Evolutionary conservation across 2,113 vertebrate species (phyloP).

Genomic region (Alces alces): DNA sequence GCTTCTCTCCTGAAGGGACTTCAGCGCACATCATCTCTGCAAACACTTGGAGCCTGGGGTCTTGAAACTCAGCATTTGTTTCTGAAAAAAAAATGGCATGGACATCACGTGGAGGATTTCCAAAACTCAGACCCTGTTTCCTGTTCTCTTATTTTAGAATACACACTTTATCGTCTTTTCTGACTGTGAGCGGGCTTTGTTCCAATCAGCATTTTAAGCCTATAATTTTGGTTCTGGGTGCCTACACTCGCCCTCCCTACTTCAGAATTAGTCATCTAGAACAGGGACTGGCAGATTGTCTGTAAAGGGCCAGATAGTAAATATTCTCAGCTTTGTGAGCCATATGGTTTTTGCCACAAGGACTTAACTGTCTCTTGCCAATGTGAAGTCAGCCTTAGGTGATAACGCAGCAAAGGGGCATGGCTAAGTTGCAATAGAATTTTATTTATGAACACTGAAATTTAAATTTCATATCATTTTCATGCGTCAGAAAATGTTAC

Average conservation of each 20-base stretch:
- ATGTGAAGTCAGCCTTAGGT: accelerated
- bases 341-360: accelerated
- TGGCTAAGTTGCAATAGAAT: neutral
- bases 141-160: neutral
- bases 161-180: neutral
- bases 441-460: neutral
- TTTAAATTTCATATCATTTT: neutral
- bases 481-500: neutral
- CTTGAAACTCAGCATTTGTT: neutral
- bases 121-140: neutral
- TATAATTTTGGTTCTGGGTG: neutral
- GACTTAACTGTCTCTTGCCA: accelerated
- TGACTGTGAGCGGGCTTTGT: neutral
- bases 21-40: neutral
- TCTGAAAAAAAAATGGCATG: neutral
- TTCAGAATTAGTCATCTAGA: neutral
- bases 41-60: neutral
- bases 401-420: accelerated
- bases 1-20: neutral
- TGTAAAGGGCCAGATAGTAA: neutral
- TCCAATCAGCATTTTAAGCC: neutral
- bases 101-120: neutral
- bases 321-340: too few species aligned
- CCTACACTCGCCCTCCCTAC: neutral
- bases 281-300: neutral